Evolutionary conservation across 1,140 invertebrate genomes (phyloP).

Genomic region (Dufourea novaeangliae): DNA sequence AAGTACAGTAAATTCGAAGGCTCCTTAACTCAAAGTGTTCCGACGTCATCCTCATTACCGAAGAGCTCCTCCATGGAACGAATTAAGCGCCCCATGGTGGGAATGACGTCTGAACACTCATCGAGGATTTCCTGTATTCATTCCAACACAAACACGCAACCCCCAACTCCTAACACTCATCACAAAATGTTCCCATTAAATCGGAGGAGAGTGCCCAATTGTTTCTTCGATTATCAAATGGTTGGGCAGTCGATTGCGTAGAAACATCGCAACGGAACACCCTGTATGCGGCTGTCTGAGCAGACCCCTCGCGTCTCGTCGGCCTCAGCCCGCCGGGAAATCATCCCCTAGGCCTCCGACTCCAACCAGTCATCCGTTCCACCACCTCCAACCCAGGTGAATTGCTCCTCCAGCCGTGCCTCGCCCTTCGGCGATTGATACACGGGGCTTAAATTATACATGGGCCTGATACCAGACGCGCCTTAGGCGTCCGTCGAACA

Average conservation of each 20-base stretch:
- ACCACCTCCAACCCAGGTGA: conserved; percentile 37
- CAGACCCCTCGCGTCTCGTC: conserved; percentile 37
- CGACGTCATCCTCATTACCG: too few relatives aligned
- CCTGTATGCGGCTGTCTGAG: conserved; percentile 21
- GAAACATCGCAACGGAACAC: neutral
- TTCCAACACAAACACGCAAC: too few relatives aligned
- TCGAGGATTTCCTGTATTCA: too few relatives aligned
- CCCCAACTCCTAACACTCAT: too few relatives aligned
- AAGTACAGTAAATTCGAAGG: too few relatives aligned
- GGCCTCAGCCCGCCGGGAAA: conserved; percentile 64
- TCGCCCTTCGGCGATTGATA: conserved; percentile 68
- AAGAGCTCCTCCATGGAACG: too few relatives aligned
- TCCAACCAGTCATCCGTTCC: conserved; percentile 41
- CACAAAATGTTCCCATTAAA: too few relatives aligned
- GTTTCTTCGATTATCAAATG: too few relatives aligned
- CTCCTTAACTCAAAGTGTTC: too few relatives aligned
- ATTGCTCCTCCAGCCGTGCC: conserved; percentile 59
- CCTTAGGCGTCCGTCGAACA: conserved; percentile 55
- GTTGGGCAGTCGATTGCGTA: neutral
- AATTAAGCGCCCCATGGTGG: too few relatives aligned
- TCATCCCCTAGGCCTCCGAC: conserved; percentile 68
- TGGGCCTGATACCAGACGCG: conserved; percentile 55
- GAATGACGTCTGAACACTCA: too few relatives aligned
- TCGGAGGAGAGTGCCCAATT: too few relatives aligned
- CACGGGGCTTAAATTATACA: conserved; percentile 68